Evolutionary conservation across 2,113 vertebrate genomes (phyloP).

Genomic region (Melanerpes aurifrons): DNA sequence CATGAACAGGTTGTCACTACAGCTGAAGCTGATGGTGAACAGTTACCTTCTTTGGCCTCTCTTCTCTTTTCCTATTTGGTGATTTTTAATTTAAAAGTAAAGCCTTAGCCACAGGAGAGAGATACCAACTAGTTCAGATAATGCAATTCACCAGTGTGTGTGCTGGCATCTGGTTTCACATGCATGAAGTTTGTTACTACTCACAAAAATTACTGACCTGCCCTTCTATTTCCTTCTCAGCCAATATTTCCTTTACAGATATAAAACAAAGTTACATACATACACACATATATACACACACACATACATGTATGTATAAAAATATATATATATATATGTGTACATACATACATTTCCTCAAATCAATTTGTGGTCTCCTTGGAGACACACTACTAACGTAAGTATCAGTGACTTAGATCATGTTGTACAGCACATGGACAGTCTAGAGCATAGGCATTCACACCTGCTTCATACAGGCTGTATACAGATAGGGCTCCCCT

Average conservation of each 20-base stretch:
- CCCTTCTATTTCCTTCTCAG: background rate
- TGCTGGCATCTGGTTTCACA: background rate
- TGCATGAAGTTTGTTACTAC: background rate
- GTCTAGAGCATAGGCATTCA: background rate
- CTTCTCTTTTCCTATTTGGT: background rate
- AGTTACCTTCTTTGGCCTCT: background rate
- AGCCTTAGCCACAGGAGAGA: background rate
- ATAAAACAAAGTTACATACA: background rate
- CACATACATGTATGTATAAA: background rate
- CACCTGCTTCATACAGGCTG: background rate
- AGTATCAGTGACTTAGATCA: background rate
- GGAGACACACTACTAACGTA: background rate
- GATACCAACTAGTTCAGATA: background rate
- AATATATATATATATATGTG: background rate
- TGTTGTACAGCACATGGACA: background rate
- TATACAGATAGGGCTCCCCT: background rate
- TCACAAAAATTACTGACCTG: background rate
- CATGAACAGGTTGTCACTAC: background rate
- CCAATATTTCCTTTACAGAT: background rate
- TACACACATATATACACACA: background rate
- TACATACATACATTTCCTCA: background rate
- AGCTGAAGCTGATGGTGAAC: background rate
- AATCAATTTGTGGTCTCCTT: background rate
- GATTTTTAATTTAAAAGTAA: background rate
- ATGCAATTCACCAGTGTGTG: background rate